phyloP scores from a whole-genome alignment of 1,140 invertebrate species.

The Pogonomyrmex barbatus region DNA sequence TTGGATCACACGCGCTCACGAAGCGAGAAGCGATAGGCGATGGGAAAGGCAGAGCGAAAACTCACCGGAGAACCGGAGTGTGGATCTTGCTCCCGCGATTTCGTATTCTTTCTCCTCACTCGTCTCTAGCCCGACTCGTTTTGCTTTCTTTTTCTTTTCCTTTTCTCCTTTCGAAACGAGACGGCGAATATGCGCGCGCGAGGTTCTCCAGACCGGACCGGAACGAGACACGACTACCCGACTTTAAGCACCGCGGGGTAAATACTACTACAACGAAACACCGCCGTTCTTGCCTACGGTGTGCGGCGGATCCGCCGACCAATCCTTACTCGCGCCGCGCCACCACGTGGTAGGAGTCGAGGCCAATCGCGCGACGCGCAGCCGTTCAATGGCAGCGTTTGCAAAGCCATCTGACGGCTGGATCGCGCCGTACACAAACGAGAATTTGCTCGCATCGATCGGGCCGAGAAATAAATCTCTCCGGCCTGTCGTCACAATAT shows the following conservation, averaged over 20 bases:
- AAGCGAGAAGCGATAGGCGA: not conserved
- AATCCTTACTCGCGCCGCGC: conserved; percentile 74
- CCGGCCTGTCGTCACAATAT: not conserved
- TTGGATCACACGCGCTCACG: conserved; percentile 36
- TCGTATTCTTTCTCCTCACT: not conserved
- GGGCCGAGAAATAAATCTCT: too few species aligned
- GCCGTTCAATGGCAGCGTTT: conserved; percentile 38
- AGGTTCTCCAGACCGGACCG: not conserved
- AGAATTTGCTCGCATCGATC: conserved; percentile 9
- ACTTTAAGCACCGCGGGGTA: conserved; percentile 77
- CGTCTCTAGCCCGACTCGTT: not conserved
- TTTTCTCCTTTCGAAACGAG: not conserved
- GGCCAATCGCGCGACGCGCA: conserved; percentile 71
- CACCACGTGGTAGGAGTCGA: conserved; percentile 75
- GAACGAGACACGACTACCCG: conserved; percentile 62
- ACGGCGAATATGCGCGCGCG: conserved; percentile 3
- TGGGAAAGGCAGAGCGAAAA: not conserved
- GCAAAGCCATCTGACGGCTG: conserved; percentile 57
- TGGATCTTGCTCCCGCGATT: not conserved
- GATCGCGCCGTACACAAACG: conserved; percentile 5
- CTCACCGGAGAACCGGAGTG: not conserved
- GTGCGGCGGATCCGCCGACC: conserved; percentile 69
- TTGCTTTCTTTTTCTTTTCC: too few species aligned
- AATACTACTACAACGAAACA: conserved; percentile 81
- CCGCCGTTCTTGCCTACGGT: conserved; percentile 74